Percentiles rank a stretch among this genome's conserved stretches.
Conservation (phyloP, 2,888 invertebrate genomes). For the Hemithea aestivaria region DNA sequence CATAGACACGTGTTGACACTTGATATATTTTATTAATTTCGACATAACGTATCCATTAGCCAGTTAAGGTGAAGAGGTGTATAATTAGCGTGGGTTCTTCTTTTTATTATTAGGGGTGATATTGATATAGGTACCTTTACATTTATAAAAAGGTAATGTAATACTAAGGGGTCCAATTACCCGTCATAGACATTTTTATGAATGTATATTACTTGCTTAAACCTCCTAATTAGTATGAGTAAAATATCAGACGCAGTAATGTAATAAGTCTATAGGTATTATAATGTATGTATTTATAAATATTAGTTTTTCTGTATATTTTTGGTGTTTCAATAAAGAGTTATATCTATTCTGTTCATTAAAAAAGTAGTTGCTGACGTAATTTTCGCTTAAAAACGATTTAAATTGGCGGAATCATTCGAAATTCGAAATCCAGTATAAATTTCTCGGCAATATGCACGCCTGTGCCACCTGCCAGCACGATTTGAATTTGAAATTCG, state of each 20-base stretch:
- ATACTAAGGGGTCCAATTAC: too few relatives aligned
- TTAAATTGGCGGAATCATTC: constrained; percentile 1
- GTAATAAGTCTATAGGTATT: too few relatives aligned
- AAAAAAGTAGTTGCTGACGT: constrained; percentile 4
- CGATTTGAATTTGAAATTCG: constrained; percentile 46
- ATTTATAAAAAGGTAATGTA: constrained; percentile 3
- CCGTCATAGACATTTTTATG: too few relatives aligned
- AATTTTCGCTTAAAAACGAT: too few relatives aligned
- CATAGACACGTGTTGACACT: constrained; percentile 58
- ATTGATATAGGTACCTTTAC: neutral
- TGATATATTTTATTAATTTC: constrained; percentile 68
- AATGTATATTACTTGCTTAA: too few relatives aligned
- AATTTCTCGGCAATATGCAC: constrained; percentile 21
- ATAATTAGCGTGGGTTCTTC: constrained; percentile 37
- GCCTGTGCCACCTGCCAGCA: constrained; percentile 24
- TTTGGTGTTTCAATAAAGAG: too few relatives aligned
- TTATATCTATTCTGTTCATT: neutral
- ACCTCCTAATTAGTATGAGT: too few relatives aligned
- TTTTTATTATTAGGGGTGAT: constrained; percentile 5
- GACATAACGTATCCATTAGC: constrained; percentile 53
- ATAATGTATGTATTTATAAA: too few relatives aligned
- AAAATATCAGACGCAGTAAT: too few relatives aligned
- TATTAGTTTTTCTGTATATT: too few relatives aligned
- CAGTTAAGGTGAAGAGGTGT: constrained; percentile 43
- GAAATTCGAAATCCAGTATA: constrained; percentile 9